A percentile compares a stretch with the other conserved stretches of the same genome.
phyloP scores from a whole-genome alignment of 2,888 invertebrate genomes.

The Atethmia centrago region DNA sequence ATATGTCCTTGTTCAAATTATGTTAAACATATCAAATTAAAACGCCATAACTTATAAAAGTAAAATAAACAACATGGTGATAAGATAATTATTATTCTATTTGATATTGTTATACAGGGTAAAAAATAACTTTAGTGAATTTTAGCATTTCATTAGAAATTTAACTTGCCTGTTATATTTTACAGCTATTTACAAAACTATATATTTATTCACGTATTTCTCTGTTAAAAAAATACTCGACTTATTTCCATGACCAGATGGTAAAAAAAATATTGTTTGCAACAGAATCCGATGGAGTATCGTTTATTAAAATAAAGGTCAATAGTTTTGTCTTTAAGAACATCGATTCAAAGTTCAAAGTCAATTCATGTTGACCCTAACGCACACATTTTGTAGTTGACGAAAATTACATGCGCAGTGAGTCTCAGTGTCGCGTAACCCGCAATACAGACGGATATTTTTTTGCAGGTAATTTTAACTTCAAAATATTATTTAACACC shows the following conservation, averaged over 20 bases:
- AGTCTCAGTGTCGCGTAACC: too few species aligned
- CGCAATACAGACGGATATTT: neutral
- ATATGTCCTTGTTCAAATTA: conserved; percentile 39
- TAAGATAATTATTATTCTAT: neutral
- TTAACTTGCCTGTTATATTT: conserved; percentile 11
- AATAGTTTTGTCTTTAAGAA: neutral
- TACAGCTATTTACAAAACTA: conserved; percentile 40
- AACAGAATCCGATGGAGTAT: neutral
- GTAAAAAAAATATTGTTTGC: neutral
- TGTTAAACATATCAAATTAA: neutral
- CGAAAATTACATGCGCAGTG: neutral
- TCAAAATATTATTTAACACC: conserved; percentile 14
- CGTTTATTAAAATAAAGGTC: neutral
- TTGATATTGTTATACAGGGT: conserved; percentile 36
- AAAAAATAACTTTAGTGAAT: conserved; percentile 3
- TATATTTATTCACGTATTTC: conserved; percentile 2
- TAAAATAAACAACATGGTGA: neutral
- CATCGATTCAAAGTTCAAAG: neutral
- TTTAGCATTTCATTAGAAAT: neutral
- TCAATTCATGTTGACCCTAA: neutral
- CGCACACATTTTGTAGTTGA: neutral
- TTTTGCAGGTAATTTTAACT: neutral
- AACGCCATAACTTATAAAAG: neutral
- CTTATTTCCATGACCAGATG: too few species aligned
- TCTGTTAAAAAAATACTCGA: neutral